phyloP scores from a whole-genome alignment of 2,113 vertebrate species.

The Erythrolamprus reginae region DNA sequence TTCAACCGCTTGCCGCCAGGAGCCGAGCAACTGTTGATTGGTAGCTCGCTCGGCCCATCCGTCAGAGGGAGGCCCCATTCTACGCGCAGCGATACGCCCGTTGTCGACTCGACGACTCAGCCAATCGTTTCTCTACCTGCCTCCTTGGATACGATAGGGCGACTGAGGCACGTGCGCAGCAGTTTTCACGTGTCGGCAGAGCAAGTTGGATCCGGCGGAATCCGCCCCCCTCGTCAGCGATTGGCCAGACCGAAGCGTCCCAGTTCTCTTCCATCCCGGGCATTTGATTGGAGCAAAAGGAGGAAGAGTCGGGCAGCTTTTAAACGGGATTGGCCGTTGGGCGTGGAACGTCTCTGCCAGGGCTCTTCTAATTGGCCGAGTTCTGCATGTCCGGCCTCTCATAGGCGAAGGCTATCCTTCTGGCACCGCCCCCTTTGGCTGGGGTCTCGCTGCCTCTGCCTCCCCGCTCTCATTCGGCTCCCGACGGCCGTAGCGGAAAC shows the following conservation, averaged over 20 bases:
- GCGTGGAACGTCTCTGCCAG: rapidly evolving
- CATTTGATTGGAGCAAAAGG: background rate
- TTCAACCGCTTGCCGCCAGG: background rate
- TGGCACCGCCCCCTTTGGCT: background rate
- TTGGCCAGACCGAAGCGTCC: background rate
- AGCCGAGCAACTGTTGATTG: background rate
- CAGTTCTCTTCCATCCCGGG: background rate
- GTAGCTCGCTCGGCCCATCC: rapidly evolving
- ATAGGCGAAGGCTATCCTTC: constrained; percentile 28
- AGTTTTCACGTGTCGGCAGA: too few relatives aligned
- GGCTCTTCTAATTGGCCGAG: constrained; percentile 36
- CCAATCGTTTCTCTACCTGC: constrained; percentile 23
- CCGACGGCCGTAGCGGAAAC: constrained; percentile 5
- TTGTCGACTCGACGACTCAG: background rate
- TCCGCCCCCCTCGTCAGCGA: background rate
- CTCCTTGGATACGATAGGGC: background rate
- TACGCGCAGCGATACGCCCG: background rate
- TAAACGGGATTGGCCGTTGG: background rate
- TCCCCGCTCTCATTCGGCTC: constrained; percentile 43
- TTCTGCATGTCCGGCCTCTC: background rate
- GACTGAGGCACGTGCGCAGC: rapidly evolving
- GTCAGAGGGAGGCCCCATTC: background rate
- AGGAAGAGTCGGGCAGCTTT: background rate
- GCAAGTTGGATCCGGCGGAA: background rate
- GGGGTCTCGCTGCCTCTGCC: constrained; percentile 37